Conservation (phyloP, 2,888 invertebrate genomes). For the Stenotaenia linearis region DNA sequence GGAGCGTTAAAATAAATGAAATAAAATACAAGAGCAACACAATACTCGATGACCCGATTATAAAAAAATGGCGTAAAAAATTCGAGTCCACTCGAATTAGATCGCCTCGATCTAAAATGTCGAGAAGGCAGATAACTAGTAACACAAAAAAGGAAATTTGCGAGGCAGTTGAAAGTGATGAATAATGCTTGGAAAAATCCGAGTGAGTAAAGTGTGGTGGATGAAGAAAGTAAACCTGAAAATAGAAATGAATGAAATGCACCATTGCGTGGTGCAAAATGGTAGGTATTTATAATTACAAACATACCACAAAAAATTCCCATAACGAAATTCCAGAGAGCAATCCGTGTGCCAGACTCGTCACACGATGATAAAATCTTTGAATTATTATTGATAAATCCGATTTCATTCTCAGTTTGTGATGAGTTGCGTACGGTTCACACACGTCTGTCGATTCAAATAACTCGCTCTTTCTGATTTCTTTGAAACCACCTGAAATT, state of each 20-base stretch:
- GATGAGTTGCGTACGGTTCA: neutral
- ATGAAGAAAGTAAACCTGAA: neutral
- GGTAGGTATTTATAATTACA: too few species aligned
- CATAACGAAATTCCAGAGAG: neutral
- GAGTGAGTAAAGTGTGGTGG: neutral
- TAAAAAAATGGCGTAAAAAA: neutral
- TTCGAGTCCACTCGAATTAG: neutral
- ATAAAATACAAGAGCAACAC: neutral
- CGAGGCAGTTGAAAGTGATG: neutral
- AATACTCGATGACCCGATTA: neutral
- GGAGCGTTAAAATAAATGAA: neutral
- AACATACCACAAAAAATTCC: neutral
- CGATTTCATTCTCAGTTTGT: neutral
- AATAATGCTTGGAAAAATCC: neutral
- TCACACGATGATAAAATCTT: neutral
- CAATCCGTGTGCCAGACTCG: neutral
- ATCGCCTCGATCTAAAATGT: neutral
- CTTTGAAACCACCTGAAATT: neutral
- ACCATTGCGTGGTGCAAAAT: too few species aligned
- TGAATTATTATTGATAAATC: neutral
- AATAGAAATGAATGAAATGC: too few species aligned
- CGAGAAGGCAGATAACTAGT: neutral
- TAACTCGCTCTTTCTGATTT: neutral
- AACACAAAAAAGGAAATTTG: neutral
- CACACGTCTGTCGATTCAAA: neutral